Percentiles rank a stretch among this genome's conserved stretches.
These are phyloP conservation scores for Cabera pusaria DNA, from an alignment of 2,888 invertebrate species.

Conservation along the genomic window DNA sequence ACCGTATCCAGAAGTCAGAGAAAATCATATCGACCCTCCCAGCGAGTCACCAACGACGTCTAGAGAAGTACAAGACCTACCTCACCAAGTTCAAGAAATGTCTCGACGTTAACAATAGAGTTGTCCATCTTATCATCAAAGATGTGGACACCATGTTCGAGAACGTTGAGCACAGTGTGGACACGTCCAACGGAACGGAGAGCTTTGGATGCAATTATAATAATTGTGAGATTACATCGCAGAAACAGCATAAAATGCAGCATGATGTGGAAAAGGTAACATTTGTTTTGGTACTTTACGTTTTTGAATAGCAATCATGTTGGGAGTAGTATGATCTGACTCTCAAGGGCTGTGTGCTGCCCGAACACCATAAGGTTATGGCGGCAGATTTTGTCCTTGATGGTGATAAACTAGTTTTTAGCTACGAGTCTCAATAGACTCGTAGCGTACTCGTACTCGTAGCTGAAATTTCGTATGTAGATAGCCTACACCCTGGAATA, in stretches of 20 bases:
- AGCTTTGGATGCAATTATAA: conserved; percentile 71
- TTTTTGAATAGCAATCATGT: too few species aligned
- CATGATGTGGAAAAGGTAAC: conserved; percentile 77
- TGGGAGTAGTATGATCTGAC: too few species aligned
- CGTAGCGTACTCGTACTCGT: too few species aligned
- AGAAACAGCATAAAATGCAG: conserved; percentile 74
- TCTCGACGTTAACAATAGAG: conserved; percentile 88
- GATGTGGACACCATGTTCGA: conserved; percentile 94
- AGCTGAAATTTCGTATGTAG: too few species aligned
- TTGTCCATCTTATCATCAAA: conserved; percentile 88
- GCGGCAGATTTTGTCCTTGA: too few species aligned
- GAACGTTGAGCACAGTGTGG: conserved; percentile 83
- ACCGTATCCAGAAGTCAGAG: conserved; percentile 90
- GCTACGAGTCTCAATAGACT: too few species aligned
- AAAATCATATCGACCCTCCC: conserved; percentile 89
- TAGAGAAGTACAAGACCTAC: conserved; percentile 90
- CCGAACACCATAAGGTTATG: too few species aligned
- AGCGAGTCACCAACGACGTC: conserved; percentile 87
- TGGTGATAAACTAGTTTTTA: too few species aligned
- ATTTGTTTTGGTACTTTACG: neutral
- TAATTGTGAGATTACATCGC: conserved; percentile 62
- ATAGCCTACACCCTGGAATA: too few species aligned
- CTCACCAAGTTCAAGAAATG: conserved; percentile 89
- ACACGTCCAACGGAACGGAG: conserved; percentile 55
- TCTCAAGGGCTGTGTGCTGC: too few species aligned